A percentile compares a stretch with the other conserved stretches of the same genome.
phyloP scores from a whole-genome alignment of 2,888 invertebrate species.

The Asteroscopus sphinx region DNA sequence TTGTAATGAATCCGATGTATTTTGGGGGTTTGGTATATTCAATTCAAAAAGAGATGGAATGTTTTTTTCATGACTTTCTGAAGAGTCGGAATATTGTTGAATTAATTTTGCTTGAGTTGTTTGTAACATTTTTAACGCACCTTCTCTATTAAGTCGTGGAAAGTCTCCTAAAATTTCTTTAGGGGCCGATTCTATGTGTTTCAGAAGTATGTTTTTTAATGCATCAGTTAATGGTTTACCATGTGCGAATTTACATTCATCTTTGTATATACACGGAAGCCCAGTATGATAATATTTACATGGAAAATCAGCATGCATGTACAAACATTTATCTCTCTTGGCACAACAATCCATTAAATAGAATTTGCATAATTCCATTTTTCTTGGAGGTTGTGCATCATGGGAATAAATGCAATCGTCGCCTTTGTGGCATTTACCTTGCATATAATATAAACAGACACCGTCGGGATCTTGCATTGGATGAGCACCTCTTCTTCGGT shows the following conservation, averaged over 20 bases:
- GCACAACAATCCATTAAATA: constrained; percentile 98
- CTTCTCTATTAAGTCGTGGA: constrained; percentile 94
- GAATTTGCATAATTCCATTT: constrained; percentile 98
- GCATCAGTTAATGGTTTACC: constrained; percentile 95
- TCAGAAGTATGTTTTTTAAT: constrained; percentile 91
- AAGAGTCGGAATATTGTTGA: constrained; percentile 79
- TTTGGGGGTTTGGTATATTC: constrained; percentile 82
- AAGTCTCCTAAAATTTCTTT: constrained; percentile 97
- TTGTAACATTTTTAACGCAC: constrained; percentile 91
- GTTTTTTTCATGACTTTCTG: constrained; percentile 75
- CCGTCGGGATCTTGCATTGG: constrained; percentile 92
- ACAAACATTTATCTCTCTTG: constrained; percentile 98
- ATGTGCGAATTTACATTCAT: constrained; percentile 98
- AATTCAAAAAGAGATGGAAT: constrained; percentile 86
- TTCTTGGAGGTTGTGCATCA: constrained; percentile 94
- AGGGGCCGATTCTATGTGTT: constrained; percentile 96
- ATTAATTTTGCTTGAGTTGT: constrained; percentile 82
- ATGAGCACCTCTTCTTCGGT: constrained; percentile 88
- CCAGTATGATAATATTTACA: constrained; percentile 99
- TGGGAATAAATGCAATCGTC: constrained; percentile 97
- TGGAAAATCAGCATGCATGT: constrained; percentile 99
- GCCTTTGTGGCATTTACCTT: constrained; percentile 96
- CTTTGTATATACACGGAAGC: constrained; percentile 94
- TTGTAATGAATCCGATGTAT: constrained; percentile 64
- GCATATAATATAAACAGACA: constrained; percentile 95